These are phyloP conservation scores for Silvanus unidentatus DNA, from an alignment of 2,888 invertebrate species.

Conservation along the genomic window DNA sequence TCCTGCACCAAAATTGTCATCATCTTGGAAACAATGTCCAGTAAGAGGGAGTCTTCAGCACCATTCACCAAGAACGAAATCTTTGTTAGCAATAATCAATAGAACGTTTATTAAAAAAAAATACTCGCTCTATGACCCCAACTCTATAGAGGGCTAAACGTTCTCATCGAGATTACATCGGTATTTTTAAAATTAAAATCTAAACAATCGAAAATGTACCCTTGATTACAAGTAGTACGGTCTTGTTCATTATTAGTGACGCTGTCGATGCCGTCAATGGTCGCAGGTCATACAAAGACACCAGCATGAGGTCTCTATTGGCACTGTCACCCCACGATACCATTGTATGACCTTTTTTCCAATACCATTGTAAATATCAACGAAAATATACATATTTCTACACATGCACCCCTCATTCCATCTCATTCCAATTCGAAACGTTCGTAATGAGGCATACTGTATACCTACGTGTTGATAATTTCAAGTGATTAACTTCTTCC, in stretches of 20 bases:
- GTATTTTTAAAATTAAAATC: constrained; percentile 38
- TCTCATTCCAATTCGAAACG: background rate
- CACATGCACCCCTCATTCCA: background rate
- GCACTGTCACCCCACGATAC: constrained; percentile 41
- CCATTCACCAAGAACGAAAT: too few species aligned
- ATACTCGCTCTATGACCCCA: too few species aligned
- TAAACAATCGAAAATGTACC: constrained; percentile 31
- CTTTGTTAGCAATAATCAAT: too few species aligned
- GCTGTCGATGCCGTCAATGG: constrained; percentile 43
- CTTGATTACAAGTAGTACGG: constrained; percentile 27
- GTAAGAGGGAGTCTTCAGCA: too few species aligned
- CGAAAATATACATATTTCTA: constrained; percentile 18
- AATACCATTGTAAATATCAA: constrained; percentile 30
- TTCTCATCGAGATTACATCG: constrained; percentile 38
- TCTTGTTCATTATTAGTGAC: constrained; percentile 30
- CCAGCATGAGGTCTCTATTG: constrained; percentile 39
- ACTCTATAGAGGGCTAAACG: constrained; percentile 23
- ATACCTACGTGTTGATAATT: background rate
- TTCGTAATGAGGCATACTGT: background rate
- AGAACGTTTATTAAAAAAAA: too few species aligned
- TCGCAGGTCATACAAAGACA: constrained; percentile 36
- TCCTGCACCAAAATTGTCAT: too few species aligned
- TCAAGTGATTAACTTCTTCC: background rate
- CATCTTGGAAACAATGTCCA: too few species aligned
- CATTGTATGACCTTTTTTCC: constrained; percentile 40